These are phyloP conservation scores for Erethizon dorsatum DNA, from an alignment of 2,797 vertebrate species.

Conservation along the genomic window DNA sequence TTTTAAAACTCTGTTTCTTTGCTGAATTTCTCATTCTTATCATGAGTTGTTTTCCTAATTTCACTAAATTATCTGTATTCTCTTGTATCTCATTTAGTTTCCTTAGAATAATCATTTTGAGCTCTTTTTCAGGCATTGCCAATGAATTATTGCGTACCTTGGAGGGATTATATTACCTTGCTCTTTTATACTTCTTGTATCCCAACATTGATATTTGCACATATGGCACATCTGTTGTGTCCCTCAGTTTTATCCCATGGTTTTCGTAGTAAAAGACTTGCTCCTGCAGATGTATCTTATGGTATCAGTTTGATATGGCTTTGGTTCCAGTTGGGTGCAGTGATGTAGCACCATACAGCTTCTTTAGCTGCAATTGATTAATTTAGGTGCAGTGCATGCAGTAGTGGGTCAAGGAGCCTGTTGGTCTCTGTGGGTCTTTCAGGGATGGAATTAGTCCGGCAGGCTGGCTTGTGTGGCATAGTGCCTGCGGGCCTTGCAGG, in stretches of 20 bases:
- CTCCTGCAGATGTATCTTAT: background rate
- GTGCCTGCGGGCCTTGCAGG: background rate
- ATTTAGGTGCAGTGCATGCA: background rate
- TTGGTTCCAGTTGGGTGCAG: background rate
- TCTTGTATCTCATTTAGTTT: background rate
- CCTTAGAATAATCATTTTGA: background rate
- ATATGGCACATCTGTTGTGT: background rate
- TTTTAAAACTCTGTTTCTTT: background rate
- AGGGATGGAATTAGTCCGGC: too few relatives aligned
- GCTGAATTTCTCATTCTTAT: background rate
- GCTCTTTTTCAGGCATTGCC: background rate
- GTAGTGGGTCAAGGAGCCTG: background rate
- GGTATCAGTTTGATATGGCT: background rate
- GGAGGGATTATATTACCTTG: background rate
- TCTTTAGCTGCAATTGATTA: background rate
- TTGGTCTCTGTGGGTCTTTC: background rate
- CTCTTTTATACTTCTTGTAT: background rate
- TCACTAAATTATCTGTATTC: background rate
- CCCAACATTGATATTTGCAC: background rate
- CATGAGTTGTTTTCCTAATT: background rate
- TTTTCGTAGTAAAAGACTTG: background rate
- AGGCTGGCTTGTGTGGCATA: background rate
- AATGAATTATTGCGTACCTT: background rate
- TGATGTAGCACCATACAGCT: background rate
- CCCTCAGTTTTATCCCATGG: background rate